Conservation (phyloP, 2,888 invertebrate genomes). For the Gisinianus flammeolus region DNA sequence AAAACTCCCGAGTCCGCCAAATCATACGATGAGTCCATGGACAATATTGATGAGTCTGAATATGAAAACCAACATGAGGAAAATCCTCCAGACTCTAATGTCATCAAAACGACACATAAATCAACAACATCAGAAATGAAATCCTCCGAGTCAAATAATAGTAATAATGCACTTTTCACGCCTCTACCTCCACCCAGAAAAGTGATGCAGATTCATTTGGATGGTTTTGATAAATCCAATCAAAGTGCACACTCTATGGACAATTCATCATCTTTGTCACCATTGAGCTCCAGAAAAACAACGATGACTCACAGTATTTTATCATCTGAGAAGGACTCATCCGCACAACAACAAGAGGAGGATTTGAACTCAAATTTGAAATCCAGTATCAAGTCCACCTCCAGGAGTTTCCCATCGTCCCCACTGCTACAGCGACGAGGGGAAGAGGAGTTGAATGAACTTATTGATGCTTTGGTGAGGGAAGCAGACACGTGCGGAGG, state of each 20-base stretch:
- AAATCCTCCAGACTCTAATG: not conserved
- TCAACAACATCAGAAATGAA: not conserved
- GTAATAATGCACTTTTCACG: constrained; percentile 42
- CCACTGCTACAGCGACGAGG: constrained; percentile 2
- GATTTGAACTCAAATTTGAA: too few relatives aligned
- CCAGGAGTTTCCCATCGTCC: not conserved
- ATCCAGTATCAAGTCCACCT: not conserved
- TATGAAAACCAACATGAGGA: not conserved
- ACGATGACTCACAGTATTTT: too few relatives aligned
- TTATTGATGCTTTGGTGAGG: constrained; percentile 74
- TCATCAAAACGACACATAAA: not conserved
- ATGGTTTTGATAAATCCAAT: constrained; percentile 46
- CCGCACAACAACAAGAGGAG: too few relatives aligned
- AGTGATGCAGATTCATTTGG: constrained; percentile 56
- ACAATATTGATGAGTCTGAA: not conserved
- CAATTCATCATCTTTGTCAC: not conserved
- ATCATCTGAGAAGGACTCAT: not conserved
- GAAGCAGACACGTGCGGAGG: constrained; percentile 66
- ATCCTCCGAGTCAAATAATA: not conserved
- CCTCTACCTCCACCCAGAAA: constrained; percentile 57
- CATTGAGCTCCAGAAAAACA: not conserved
- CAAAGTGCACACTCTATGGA: not conserved
- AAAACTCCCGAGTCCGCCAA: not conserved
- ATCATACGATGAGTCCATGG: not conserved
- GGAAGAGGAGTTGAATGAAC: constrained; percentile 71